Base-by-base conservation (phyloP, 2,888 invertebrate species). In the Glyphotaelius pellucidus region DNA sequence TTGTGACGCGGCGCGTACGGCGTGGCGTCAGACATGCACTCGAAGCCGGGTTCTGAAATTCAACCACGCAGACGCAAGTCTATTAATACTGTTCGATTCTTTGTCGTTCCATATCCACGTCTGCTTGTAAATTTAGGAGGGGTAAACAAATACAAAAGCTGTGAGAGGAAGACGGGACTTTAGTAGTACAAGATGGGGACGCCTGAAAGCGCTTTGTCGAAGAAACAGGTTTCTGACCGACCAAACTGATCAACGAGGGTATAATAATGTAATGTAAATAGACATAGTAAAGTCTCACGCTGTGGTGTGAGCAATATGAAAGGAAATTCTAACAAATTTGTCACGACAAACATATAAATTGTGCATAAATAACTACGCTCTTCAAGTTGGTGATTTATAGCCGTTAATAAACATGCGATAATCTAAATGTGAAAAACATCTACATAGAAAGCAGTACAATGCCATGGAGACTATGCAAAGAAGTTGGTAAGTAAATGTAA, bases 361-460 rank as follows among this genome's bases (percentile, higher is more conserved):
- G 79, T 89, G 67, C 35, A 80, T 79, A 89, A 89, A 38, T 89
- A 89, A 89, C 35, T 80, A 32, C 88, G 88, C 67, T 80, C 38
- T 79, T 79, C 86, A 86, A 52, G 79, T 79, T 19, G 9, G 25
- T 80, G 19, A 89, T 79, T 47, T 86, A 86, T 38, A 14, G n/a
- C n/a, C 79, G 35, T 89, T 89, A 67, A 89, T 89, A 89, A 89
- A 89, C 35, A 89, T 80, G 88, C 32, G 38, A 88, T 80, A 79
- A 88, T 79, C 67, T 88, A 88, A 88, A 88, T 31, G 14, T 25
- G 15, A 79, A 31, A 79, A 35, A 35, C 79, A 14, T 80, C 79
- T 38, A 31, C 79, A 47, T 38, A 42, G 86, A 67, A 67, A 67
- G 67, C 25, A 67, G 67, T 67, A 67, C 67, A 67, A 67, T n/a